Evolutionary conservation across 2,797 vertebrate species (phyloP).

Genomic region (Zenarchopterus dispar): DNA sequence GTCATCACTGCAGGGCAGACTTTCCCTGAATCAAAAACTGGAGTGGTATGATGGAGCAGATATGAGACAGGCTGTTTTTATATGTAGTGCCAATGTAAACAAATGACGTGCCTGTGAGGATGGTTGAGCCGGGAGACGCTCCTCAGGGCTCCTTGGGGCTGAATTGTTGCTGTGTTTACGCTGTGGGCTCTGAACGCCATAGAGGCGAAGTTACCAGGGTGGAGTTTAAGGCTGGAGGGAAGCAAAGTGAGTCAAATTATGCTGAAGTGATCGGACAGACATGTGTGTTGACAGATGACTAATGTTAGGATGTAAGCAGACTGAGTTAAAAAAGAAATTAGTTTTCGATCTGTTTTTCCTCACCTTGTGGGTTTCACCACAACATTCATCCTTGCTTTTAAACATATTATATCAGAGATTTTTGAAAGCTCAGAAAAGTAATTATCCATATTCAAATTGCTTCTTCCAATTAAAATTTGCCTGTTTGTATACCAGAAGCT

Average conservation of each 20-base stretch:
- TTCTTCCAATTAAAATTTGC: constrained; percentile 9
- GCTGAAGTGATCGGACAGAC: background rate
- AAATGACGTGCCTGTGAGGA: constrained; percentile 59
- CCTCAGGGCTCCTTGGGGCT: constrained; percentile 46
- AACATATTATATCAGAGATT: too few relatives aligned
- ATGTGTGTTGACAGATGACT: background rate
- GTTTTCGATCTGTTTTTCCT: constrained; percentile 28
- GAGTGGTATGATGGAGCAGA: constrained; percentile 42
- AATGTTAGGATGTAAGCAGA: constrained; percentile 21
- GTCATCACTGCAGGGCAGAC: constrained; percentile 11
- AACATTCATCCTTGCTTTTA: too few relatives aligned
- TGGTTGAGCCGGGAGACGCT: constrained; percentile 54
- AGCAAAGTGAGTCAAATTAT: constrained; percentile 10
- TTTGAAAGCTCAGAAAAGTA: too few relatives aligned
- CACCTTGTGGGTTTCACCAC: constrained; percentile 12
- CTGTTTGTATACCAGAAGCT: constrained; percentile 9
- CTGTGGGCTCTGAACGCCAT: constrained; percentile 41
- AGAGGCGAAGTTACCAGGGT: constrained; percentile 23
- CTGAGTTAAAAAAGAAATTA: constrained; percentile 40
- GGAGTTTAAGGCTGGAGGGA: constrained; percentile 25
- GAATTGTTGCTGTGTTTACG: constrained; percentile 65
- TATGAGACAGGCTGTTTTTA: constrained; percentile 63
- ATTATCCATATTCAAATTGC: background rate
- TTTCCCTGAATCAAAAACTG: constrained; percentile 43
- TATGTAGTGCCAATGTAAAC: constrained; percentile 71